Evolutionary conservation across 1,140 invertebrate genomes (phyloP), one percentile per base, ranked within the genome.

Genomic region (Nebria ingens): DNA sequence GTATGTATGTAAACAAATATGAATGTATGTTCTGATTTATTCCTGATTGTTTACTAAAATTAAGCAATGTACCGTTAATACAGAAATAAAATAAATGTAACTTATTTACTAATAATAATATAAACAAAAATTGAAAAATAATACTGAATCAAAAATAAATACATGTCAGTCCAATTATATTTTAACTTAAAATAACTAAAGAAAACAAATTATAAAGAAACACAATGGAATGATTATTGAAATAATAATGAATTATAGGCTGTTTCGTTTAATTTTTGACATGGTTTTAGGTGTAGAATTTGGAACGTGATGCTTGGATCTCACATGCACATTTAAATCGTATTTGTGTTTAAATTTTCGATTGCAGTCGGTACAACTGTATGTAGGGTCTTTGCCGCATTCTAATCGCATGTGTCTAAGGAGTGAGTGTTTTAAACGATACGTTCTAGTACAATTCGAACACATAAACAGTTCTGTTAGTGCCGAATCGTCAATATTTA

Each of bases 371-470:
- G 53, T 40, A 53, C 69, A 71, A 40, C 57, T 34, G 51, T 66
- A 80, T 52, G 72, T 73, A 0, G 80, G 79, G 54, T 78, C 62
- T 17, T 81, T 76, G 22, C 82, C 81, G 59, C 83, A 85, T 58
- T 84, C 82, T 61, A 83, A 83, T 56, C 73, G 76, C 40, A 82
- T 75, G 58, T 85, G 83, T 4, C 82, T 71, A 56, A 78, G 80
- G 2, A 85, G 64, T 54, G 80, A 82, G 49, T 81, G 77, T 34
- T 66, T 65, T 34, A 68, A 53, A 34, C 62, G 59, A 53, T 70
- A 70, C 9, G 64, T 61, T 59, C 68, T 69, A 12, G 63, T 66
- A 56, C 68, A 70, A 20, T 61, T 69, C 6, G 58, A 52, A 54
- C 66, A 68, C 61, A 68, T 68, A 55, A 63, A 68, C 17, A 68